Evolutionary conservation across 2,888 invertebrate genomes (phyloP).

Genomic region (Dyspetes luteomarginatus): DNA sequence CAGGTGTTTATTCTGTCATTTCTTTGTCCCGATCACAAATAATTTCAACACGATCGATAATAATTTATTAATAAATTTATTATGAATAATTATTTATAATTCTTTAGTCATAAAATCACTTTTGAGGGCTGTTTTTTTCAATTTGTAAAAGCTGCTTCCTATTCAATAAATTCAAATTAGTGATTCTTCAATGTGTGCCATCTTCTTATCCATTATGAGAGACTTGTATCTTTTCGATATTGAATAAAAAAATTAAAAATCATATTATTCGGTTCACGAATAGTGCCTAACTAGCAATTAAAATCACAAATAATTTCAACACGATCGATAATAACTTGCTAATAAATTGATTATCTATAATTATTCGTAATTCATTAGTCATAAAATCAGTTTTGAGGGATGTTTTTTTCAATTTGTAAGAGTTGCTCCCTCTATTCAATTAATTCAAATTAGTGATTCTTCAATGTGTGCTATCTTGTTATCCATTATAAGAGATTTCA

Average conservation of each 20-base stretch:
- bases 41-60: background rate
- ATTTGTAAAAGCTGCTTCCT: background rate
- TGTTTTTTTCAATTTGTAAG: background rate
- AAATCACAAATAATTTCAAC: no score
- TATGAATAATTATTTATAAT: background rate
- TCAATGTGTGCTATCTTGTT: background rate
- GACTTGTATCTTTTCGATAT: background rate
- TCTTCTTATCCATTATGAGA: background rate
- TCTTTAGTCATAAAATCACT: background rate
- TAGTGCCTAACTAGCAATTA: slow-evolving; percentile 1
- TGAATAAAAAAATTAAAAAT: slow-evolving; percentile 2
- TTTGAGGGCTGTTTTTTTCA: background rate
- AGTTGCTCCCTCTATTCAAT: background rate
- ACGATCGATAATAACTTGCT: background rate
- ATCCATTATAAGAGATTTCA: background rate
- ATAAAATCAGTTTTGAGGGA: background rate
- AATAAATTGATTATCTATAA: background rate
- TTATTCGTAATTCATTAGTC: background rate
- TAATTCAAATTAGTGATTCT: background rate
- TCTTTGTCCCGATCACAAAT: background rate
- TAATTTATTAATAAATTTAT: background rate
- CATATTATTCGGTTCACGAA: background rate
- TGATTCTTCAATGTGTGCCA: background rate
- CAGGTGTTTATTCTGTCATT: no score
- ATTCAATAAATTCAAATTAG: background rate